Evolutionary conservation across 1,140 invertebrate genomes (phyloP).

Genomic region (Saxidomus purpurata): DNA sequence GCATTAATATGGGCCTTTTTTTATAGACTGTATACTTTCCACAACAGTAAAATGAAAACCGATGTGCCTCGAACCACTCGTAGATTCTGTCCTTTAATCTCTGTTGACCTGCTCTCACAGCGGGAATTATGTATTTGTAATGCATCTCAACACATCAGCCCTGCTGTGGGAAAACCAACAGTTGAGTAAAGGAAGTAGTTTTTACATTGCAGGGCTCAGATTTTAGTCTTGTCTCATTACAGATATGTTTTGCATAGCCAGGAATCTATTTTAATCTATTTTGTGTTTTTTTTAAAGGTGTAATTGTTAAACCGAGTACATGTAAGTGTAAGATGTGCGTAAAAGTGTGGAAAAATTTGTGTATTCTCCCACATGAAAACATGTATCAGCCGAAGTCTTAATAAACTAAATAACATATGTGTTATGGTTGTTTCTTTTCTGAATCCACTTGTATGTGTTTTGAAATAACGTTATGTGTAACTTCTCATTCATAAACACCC

Average conservation of each 20-base stretch:
- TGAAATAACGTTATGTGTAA: no score
- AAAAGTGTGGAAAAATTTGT: neutral
- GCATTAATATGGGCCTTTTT: no score
- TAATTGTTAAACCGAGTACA: neutral
- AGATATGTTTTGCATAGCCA: conserved; percentile 29
- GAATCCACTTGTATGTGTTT: no score
- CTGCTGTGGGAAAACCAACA: no score
- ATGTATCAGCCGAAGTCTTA: conserved; percentile 48
- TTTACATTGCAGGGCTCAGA: neutral
- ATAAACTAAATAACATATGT: conserved; percentile 39
- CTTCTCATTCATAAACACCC: no score
- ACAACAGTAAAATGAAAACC: no score
- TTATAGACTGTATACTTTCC: no score
- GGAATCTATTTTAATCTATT: conserved; percentile 18
- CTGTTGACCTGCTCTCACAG: no score
- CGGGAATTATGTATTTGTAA: neutral
- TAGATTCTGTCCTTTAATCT: no score
- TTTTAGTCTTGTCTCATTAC: conserved; percentile 29
- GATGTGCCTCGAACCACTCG: no score
- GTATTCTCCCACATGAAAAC: conserved; percentile 22
- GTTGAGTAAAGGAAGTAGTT: no score
- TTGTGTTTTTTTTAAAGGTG: neutral
- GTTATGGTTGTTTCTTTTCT: neutral
- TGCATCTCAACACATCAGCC: neutral
- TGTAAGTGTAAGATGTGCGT: neutral